Base-by-base conservation (phyloP, 2,888 invertebrate genomes). In the Microctonus brassicae region DNA sequence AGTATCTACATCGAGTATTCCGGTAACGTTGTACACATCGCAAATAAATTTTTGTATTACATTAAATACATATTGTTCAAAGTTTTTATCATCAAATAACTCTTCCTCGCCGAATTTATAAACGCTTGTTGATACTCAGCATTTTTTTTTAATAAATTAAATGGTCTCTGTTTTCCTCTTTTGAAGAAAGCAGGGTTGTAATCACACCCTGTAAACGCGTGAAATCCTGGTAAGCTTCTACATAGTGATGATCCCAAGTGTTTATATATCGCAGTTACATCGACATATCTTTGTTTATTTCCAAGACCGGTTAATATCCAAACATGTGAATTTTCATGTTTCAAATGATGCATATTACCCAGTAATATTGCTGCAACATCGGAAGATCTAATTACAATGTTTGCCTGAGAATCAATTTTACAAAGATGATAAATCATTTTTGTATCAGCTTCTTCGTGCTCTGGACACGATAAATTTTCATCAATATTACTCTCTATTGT, bases 361-460 rank as follows among this genome's bases (percentile, higher is more conserved):
- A 36, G 36, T 13, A 36, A 11, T 11, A 36, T 36, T 2, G 36
- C 10, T 4, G 36, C 36, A 36, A 10, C 11, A 7, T 36, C 36
- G n/a, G n/a, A n/a, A n/a, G n/a, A n/a, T n/a, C n/a, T n/a, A n/a
- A n/a, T n/a, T n/a, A n/a, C n/a, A n/a, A n/a, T n/a, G n/a, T n/a
- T n/a, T n/a, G n/a, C n/a, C n/a, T n/a, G n/a, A n/a, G n/a, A 7
- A 0, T 76, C 57, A 7, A 77, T 33, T 47, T 75, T 72, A 47
- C 74, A 75, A 20, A 70, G 57, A 69, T 76, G 75, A 53, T 63
- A 76, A 9, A 77, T 70, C n/a, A 80, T 77, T 73, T 75, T 78
- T 13, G 77, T 76, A 47, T 79, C 78, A 9, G 79, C 79, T 73
- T 80, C 77, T 74, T 78, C 76, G 53, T 79, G 80, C 24, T 47